phyloP scores from a whole-genome alignment of 1,140 invertebrate species.

The Megalonaias nervosa region DNA sequence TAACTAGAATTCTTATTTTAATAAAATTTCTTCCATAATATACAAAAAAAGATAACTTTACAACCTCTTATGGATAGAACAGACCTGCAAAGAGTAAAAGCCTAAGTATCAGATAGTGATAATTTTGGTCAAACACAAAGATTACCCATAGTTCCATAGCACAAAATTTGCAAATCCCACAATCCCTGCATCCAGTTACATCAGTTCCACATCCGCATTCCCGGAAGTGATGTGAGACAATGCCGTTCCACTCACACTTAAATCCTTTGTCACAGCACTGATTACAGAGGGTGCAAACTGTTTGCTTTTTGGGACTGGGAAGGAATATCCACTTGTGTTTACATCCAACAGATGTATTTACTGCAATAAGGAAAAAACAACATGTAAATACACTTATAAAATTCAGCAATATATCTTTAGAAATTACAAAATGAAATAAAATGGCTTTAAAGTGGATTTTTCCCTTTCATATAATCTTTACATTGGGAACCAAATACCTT shows the following conservation, averaged over 20 bases:
- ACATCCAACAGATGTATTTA: conserved; percentile 60
- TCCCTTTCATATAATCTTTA: too few species aligned
- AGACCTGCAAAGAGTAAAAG: too few species aligned
- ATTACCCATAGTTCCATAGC: conserved; percentile 61
- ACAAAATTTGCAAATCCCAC: conserved; percentile 62
- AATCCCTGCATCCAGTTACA: conserved; percentile 54
- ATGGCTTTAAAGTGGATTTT: too few species aligned
- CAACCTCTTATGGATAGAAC: too few species aligned
- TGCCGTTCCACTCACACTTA: conserved; percentile 54
- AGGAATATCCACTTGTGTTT: conserved; percentile 51
- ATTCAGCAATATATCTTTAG: background rate
- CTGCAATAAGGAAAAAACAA: conserved; percentile 39
- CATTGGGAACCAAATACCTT: too few species aligned
- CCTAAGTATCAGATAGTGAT: too few species aligned
- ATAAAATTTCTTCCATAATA: too few species aligned
- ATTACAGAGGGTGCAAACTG: conserved; percentile 62
- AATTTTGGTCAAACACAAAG: too few species aligned
- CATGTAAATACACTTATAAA: background rate
- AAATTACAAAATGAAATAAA: too few species aligned
- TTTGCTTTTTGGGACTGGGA: conserved; percentile 37
- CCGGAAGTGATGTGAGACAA: conserved; percentile 46
- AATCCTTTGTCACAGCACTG: conserved; percentile 56
- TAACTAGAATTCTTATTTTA: too few species aligned
- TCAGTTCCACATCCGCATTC: conserved; percentile 55
- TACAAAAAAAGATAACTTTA: too few species aligned